Evolutionary conservation across 2,113 vertebrate genomes (phyloP).

Genomic region (Nesogale talazaci): DNA sequence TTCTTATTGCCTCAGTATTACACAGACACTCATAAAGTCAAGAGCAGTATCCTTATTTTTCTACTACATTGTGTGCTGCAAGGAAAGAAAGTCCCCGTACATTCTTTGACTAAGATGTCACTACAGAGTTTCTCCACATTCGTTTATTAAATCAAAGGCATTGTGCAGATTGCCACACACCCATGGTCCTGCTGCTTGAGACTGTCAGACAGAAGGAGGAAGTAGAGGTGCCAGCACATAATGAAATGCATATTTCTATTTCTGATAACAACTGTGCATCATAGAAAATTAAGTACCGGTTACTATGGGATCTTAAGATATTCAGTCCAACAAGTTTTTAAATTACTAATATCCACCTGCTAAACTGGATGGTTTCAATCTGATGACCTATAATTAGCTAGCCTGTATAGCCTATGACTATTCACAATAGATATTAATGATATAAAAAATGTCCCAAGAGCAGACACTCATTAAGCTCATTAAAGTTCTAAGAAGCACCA

Average conservation of each 20-base stretch:
- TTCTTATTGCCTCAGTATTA: background rate
- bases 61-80: too few species aligned
- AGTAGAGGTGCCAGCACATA: background rate
- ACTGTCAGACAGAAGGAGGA: background rate
- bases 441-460: constrained; percentile 33
- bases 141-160: background rate
- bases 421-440: background rate
- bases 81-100: too few species aligned
- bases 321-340: background rate
- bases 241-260: background rate
- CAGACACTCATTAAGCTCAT: background rate
- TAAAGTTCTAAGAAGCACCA: constrained; percentile 48
- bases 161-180: background rate
- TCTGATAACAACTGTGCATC: background rate
- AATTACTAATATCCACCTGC: background rate
- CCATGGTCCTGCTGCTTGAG: background rate
- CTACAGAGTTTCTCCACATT: background rate
- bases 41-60: background rate
- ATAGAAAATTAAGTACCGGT: background rate
- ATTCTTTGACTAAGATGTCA: too few species aligned
- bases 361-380: background rate
- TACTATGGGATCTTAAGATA: background rate
- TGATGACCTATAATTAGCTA: background rate
- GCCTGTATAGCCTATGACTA: background rate
- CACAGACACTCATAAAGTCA: background rate